Conservation (phyloP, 2,797 vertebrate species). For the Coendou prehensilis region DNA sequence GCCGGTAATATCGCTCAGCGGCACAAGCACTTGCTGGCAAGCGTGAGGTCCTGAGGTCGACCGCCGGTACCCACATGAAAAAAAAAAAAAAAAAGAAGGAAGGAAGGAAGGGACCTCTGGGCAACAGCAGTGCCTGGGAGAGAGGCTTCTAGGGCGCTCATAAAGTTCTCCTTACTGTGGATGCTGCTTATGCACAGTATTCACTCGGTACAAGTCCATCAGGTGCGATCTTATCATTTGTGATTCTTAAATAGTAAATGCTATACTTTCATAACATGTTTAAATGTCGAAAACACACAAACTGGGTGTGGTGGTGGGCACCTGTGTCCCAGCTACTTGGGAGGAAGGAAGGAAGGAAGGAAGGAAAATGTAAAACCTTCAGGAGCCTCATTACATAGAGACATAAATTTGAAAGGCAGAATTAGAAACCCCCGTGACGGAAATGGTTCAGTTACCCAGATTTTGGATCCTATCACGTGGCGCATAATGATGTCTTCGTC, state of each 20-base stretch:
- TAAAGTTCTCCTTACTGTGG: background rate
- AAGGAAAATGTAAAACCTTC: background rate
- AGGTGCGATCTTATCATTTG: background rate
- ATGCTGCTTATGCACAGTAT: background rate
- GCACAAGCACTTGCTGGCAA: no score
- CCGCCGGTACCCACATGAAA: no score
- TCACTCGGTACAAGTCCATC: background rate
- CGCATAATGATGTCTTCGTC: background rate
- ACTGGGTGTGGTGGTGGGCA: no score
- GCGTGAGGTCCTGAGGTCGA: no score
- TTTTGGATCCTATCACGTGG: background rate
- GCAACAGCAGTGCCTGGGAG: no score
- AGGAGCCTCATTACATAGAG: background rate
- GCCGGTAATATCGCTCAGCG: no score
- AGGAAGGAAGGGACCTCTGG: background rate
- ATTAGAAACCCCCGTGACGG: background rate
- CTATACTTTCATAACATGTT: slow-evolving; percentile 5
- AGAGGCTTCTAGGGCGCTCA: no score
- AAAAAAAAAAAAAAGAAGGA: background rate
- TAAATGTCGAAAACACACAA: background rate
- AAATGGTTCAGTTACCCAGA: background rate
- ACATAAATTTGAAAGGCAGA: background rate
- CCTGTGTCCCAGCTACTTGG: background rate
- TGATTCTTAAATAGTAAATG: slow-evolving; percentile 26
- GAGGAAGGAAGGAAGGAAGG: background rate